Conservation (phyloP, 2,888 invertebrate genomes). For the Thecocarcelia acutangulata region DNA sequence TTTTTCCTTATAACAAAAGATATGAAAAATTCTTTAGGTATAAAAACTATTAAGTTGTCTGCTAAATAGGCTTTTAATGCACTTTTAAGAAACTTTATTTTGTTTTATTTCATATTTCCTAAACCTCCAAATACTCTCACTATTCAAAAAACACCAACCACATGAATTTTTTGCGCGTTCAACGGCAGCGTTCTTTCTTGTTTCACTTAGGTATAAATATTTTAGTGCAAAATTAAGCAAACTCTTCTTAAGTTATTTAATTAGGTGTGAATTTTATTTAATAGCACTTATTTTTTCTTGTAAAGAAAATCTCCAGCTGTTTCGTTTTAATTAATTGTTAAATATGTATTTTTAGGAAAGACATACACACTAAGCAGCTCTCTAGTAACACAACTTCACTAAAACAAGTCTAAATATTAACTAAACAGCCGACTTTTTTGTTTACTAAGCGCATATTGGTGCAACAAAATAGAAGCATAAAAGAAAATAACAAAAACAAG, state of each 20-base stretch:
- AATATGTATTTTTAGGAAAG: constrained; percentile 1
- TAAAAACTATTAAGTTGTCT: constrained; percentile 4
- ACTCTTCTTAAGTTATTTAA: neutral
- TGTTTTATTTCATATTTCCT: neutral
- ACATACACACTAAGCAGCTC: neutral
- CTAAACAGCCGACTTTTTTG: constrained; percentile 68
- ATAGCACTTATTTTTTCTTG: constrained; percentile 5
- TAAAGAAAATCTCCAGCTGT: constrained; percentile 6
- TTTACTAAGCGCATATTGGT: constrained; percentile 70
- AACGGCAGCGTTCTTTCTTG: neutral
- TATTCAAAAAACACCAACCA: neutral
- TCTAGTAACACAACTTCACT: constrained; percentile 46
- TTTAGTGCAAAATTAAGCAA: neutral
- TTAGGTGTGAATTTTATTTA: neutral
- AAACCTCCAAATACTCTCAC: constrained; percentile 6
- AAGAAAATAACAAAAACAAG: constrained; percentile 35
- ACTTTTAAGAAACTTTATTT: constrained; percentile 23
- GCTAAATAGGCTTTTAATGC: constrained; percentile 33
- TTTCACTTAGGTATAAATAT: neutral
- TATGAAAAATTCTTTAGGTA: constrained; percentile 6
- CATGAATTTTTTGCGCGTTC: constrained; percentile 28
- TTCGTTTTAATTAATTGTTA: constrained; percentile 20
- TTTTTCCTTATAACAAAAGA: constrained; percentile 2
- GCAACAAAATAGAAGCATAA: constrained; percentile 59
- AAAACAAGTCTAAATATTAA: constrained; percentile 42